These are phyloP conservation scores for Myiagra hebetior DNA, from an alignment of 2,113 vertebrate genomes.

Conservation along the genomic window DNA sequence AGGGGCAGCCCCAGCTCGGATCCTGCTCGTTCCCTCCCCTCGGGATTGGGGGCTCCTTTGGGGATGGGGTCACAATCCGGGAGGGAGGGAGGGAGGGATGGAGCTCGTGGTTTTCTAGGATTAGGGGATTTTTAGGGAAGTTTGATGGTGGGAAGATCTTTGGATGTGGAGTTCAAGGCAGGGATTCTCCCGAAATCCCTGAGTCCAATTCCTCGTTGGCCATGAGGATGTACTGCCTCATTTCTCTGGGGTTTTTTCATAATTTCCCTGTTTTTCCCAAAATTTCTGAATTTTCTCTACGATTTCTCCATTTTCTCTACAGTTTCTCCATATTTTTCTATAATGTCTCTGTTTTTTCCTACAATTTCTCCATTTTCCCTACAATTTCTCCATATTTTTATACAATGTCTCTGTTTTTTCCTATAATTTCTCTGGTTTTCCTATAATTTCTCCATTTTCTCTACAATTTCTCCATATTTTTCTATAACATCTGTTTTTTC, in stretches of 20 bases:
- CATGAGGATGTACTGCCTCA: background rate
- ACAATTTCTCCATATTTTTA: background rate
- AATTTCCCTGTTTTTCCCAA: background rate
- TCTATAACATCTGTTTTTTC: no score
- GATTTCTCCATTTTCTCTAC: background rate
- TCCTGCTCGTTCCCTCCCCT: fast-evolving
- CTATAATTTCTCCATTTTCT: no score
- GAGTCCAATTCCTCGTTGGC: fast-evolving
- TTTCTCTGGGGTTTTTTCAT: background rate
- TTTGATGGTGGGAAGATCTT: background rate
- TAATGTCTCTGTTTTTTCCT: background rate
- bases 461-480: no score
- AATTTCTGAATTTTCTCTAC: background rate
- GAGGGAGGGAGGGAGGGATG: background rate
- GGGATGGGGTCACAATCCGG: background rate
- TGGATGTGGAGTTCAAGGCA: background rate
- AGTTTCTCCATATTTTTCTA: background rate
- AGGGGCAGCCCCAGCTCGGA: background rate
- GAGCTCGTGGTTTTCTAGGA: background rate
- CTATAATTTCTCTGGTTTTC: background rate
- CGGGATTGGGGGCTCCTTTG: background rate
- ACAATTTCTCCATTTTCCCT: background rate
- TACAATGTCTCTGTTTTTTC: background rate
- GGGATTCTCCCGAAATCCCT: background rate
- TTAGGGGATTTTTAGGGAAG: background rate